These are phyloP conservation scores for Ochotona curzoniae DNA, from an alignment of 2,113 vertebrate genomes.

Conservation along the genomic window DNA sequence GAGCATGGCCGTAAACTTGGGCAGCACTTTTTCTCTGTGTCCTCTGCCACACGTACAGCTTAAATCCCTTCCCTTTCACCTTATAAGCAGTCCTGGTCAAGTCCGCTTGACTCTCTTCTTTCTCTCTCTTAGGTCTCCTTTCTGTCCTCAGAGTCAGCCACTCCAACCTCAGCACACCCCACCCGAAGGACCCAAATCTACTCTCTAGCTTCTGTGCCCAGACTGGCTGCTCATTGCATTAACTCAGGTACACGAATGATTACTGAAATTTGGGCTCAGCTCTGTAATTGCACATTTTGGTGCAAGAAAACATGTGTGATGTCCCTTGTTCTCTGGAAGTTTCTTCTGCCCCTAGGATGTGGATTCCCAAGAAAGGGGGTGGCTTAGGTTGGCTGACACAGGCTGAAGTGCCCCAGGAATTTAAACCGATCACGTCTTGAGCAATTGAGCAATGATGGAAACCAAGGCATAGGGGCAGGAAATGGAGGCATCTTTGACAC, in stretches of 20 bases:
- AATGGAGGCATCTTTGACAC: not conserved
- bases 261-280: not conserved
- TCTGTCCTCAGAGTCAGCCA: not conserved
- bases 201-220: not conserved
- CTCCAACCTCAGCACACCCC: not conserved
- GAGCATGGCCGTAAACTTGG: not conserved
- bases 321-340: not conserved
- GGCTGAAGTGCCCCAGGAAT: not conserved
- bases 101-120: not conserved
- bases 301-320: not conserved
- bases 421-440: not conserved
- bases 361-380: not conserved
- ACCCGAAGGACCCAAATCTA: not conserved
- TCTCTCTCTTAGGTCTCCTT: conserved; percentile 22
- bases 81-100: not conserved
- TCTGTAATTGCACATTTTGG: not conserved
- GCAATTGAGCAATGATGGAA: not conserved
- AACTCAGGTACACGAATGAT: too few species aligned
- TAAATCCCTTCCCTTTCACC: not conserved
- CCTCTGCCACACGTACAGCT: not conserved
- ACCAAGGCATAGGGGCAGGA: not conserved
- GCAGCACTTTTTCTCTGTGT: not conserved
- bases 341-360: not conserved
- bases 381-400: not conserved
- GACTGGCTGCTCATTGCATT: not conserved